Base-by-base conservation (phyloP, 2,888 invertebrate species). In the Ophion ellenae region DNA sequence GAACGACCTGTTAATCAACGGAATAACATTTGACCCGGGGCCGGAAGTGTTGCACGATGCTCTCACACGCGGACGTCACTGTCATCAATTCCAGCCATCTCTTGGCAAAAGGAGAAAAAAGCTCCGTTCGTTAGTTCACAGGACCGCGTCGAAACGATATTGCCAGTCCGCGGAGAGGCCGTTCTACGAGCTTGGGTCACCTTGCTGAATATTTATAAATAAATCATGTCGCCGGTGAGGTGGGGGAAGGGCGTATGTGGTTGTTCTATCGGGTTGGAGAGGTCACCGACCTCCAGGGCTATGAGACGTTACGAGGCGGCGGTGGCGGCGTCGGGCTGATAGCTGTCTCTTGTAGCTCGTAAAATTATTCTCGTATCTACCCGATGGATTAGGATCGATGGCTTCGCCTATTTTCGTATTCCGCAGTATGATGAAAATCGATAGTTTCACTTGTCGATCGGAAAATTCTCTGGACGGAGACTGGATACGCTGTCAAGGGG, bases 331-430 rank as follows among this genome's bases (percentile, higher is more conserved):
- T 32, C 1, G 14, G 11, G 10, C 14, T 40, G 20, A 74, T 20
- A 40, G 74, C 7, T 77, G 24, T 73, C 61, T 63, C 75, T 57
- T 6, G 24, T 66, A 80, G 75, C 75, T 76, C 84, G 76, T 84
- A 80, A 84, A 80, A 84, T 84, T 80, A 83, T 84, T 80, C 84
- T 76, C 36, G 47, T 59, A 59, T 47, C 75, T 76, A 24, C 45
- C 14, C 66, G 57, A 81, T 61, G 69, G 77, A 84, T 84, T 53
- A 81, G 81, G 77, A 84, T 77, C 81, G 61, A 84, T 73, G 77
- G 9, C 24, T 67, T 11, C 7, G 67, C 20, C 17, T 17, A 64
- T 74, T 36, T 69, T 69, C 40, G 57, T 17, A 63, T 53, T 36
- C 32, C 14, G 32, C 61, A 24, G 64, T 28, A 4, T 17, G 20